Evolutionary conservation across 2,888 invertebrate species (phyloP), one percentile per base, ranked within the genome.

Genomic region (Xestia rhomboidea): DNA sequence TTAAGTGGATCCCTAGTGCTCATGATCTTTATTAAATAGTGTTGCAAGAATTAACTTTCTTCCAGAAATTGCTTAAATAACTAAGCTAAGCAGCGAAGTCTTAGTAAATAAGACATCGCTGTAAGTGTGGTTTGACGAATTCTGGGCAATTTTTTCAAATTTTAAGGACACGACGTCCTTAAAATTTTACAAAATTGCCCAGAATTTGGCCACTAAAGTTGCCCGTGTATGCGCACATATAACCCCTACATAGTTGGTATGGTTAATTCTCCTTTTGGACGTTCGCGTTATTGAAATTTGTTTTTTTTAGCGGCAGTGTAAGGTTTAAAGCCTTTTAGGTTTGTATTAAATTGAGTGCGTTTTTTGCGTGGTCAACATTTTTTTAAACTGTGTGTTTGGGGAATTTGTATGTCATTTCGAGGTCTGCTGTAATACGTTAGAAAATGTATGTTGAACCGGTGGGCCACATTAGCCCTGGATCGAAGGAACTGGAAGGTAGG

Each of bases 221-320:
- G 41, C 34, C 7, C 34, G 74, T 66, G 15, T 74, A 13, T 0
- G 0, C 30, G 8, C 18, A n/a, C 73, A 77, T 51, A 44, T 82
- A 64, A 64, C 41, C 64, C n/a, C 15, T 41, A 64, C 64, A 74
- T 82, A 83, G 77, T 82, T 78, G 81, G 64, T 73, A 83, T 83
- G 82, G 80, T 83, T 85, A 86, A 87, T 89, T 86, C 79, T 80
- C 62, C 73, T 75, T 76, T 76, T 68, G 73, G 73, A 79, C 80
- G 79, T 68, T 60, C 66, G 27, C 70, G 76, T 64, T 85, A 84
- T 83, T 81, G 86, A 80, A 85, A 76, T 77, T 73, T 73, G 51
- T 84, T 79, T 89, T 82, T 34, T 84, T 81, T 73, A 15, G 44
- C 34, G 6, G 15, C 41, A 44, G 41, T 84, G 24, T 44, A 54